Percentiles rank a stretch among this genome's conserved stretches.
phyloP scores from a whole-genome alignment of 2,797 vertebrate genomes.

The Sylvilagus floridanus region DNA sequence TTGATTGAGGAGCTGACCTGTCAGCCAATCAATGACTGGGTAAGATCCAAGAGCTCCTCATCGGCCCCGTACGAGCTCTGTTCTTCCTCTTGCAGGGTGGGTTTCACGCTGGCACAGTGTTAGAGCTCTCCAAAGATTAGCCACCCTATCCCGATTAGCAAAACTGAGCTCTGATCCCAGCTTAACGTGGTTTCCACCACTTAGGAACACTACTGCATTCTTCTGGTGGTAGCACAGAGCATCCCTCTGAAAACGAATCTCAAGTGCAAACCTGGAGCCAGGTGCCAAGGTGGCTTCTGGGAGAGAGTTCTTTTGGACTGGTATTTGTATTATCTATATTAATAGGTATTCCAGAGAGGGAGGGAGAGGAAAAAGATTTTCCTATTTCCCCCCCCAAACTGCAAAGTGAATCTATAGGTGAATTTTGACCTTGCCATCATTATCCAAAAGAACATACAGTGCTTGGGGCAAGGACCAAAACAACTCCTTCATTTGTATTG shows the following conservation, averaged over 20 bases:
- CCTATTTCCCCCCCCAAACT: neutral
- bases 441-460: neutral
- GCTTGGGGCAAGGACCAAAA: neutral
- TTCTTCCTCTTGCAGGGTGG: constrained; percentile 23
- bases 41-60: constrained; percentile 33
- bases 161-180: constrained; percentile 39
- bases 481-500: neutral
- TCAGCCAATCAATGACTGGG: neutral
- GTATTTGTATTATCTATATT: neutral
- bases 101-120: constrained; percentile 55
- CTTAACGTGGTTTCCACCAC: constrained; percentile 74
- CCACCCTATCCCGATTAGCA: constrained; percentile 75
- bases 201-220: neutral
- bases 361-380: neutral
- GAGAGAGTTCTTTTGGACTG: neutral
- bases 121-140: constrained; percentile 69
- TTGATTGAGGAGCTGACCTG: constrained; percentile 56
- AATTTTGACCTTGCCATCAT: neutral
- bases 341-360: neutral
- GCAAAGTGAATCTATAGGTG: neutral
- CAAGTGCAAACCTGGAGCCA: neutral
- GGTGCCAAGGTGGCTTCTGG: neutral
- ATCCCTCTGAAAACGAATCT: neutral
- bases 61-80: constrained; percentile 30
- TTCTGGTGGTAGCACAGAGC: neutral